Evolutionary conservation across 2,797 vertebrate genomes (phyloP).

Genomic region (Knipowitschia caucasica): DNA sequence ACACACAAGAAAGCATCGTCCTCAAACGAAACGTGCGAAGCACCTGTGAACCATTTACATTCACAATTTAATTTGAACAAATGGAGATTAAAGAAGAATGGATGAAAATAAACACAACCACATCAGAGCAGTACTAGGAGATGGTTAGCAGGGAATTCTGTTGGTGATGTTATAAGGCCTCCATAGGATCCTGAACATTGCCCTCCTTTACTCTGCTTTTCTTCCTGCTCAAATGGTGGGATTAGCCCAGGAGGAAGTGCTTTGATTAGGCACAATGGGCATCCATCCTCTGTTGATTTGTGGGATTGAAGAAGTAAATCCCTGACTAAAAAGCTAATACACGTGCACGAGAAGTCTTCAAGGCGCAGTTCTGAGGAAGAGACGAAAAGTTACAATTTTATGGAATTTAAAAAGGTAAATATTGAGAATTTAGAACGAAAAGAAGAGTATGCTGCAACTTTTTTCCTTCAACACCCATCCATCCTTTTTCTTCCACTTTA

Average conservation of each 20-base stretch:
- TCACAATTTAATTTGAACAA: slow-evolving; percentile 39
- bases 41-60: slow-evolving; percentile 44
- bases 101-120: slow-evolving; percentile 64
- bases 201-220: slow-evolving; percentile 71
- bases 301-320: slow-evolving; percentile 78
- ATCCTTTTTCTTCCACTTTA: no score
- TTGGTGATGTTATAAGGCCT: slow-evolving; percentile 69
- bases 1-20: slow-evolving; percentile 46
- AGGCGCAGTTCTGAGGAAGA: background rate
- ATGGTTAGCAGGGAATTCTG: slow-evolving; percentile 23
- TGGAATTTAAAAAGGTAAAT: no score
- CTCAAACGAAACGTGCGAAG: slow-evolving; percentile 44
- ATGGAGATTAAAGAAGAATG: slow-evolving; percentile 63
- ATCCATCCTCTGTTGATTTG: slow-evolving; percentile 82
- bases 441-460: no score
- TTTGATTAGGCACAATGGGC: slow-evolving; percentile 81
- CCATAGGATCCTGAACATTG: slow-evolving; percentile 70
- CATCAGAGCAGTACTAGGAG: slow-evolving; percentile 54
- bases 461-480: no score
- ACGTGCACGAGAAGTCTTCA: slow-evolving; percentile 55
- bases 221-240: slow-evolving; percentile 78
- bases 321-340: slow-evolving; percentile 69
- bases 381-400: no score
- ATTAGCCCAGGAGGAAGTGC: slow-evolving; percentile 80
- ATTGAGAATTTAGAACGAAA: slow-evolving; percentile 35